Percentiles rank a stretch among this genome's conserved stretches.
phyloP scores from a whole-genome alignment of 2,888 invertebrate species.

The Furcula furcula region DNA sequence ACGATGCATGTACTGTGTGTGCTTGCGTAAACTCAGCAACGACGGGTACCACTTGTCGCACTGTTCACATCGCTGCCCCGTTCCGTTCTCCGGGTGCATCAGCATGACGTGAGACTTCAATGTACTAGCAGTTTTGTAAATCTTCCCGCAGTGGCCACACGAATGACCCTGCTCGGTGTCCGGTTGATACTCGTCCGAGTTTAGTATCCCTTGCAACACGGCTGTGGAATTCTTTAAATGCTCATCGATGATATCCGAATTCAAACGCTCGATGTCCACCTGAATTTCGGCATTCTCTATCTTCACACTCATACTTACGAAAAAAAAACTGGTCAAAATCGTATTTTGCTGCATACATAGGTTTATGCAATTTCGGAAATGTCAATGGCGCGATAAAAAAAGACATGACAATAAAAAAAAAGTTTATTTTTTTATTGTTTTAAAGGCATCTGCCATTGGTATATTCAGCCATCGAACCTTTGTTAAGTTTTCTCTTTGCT shows the following conservation, averaged over 20 bases:
- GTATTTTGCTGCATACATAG: too few species aligned
- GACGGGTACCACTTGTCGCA: constrained; percentile 62
- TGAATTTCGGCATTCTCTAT: constrained; percentile 26
- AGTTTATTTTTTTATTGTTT: background rate
- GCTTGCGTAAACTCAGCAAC: constrained; percentile 54
- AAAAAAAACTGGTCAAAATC: background rate
- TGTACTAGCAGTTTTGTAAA: constrained; percentile 51
- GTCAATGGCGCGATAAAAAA: background rate
- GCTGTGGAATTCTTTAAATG: constrained; percentile 48
- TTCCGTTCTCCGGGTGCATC: constrained; percentile 49
- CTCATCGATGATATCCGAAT: constrained; percentile 43
- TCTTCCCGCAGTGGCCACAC: constrained; percentile 65
- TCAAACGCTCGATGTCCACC: constrained; percentile 41
- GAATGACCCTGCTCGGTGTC: constrained; percentile 34
- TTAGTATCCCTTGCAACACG: constrained; percentile 47
- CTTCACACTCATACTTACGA: constrained; percentile 14
- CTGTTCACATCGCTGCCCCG: constrained; percentile 37
- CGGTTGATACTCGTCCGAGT: constrained; percentile 17
- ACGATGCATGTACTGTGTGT: constrained; percentile 56
- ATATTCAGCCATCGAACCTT: background rate
- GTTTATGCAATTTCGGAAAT: too few species aligned
- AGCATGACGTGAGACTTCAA: constrained; percentile 49
- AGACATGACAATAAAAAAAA: background rate
- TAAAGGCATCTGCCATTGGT: background rate
- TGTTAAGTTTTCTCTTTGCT: background rate